These are phyloP conservation scores for Mimachlamys varia DNA, from an alignment of 2,888 invertebrate genomes.

Conservation along the genomic window DNA sequence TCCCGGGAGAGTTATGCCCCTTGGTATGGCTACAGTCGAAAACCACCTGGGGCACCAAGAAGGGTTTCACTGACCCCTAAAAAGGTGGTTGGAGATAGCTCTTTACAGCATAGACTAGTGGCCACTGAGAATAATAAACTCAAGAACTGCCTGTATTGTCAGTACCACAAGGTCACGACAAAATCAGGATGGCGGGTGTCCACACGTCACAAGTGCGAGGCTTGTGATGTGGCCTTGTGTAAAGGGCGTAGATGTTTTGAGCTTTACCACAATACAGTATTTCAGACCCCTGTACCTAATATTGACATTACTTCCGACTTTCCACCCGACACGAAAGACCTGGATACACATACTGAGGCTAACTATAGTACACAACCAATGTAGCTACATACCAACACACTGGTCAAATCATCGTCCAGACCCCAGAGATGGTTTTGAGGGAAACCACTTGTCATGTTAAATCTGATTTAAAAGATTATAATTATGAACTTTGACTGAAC, in stretches of 20 bases:
- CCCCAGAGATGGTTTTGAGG: too few species aligned
- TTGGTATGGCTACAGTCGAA: slow-evolving; percentile 22
- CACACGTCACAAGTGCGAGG: slow-evolving; percentile 48
- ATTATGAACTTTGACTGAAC: too few species aligned
- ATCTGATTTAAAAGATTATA: too few species aligned
- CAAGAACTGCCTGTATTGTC: slow-evolving; percentile 49
- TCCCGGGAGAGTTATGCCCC: slow-evolving; percentile 16
- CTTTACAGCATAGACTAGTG: background rate
- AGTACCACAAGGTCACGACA: slow-evolving; percentile 47
- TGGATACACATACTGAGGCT: background rate
- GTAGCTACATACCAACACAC: too few species aligned
- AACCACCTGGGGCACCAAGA: slow-evolving; percentile 12
- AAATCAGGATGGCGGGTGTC: slow-evolving; percentile 47
- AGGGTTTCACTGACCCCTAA: slow-evolving; percentile 5
- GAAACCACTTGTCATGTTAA: too few species aligned
- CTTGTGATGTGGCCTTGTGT: slow-evolving; percentile 51
- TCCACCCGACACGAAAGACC: background rate
- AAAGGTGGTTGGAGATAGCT: slow-evolving; percentile 29
- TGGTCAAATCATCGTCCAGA: too few species aligned
- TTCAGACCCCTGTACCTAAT: background rate
- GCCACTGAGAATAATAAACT: slow-evolving; percentile 27
- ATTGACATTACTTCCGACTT: background rate
- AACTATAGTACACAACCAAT: background rate
- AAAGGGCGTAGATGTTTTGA: slow-evolving; percentile 48
- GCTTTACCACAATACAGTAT: slow-evolving; percentile 42